Percentiles rank a stretch among this genome's conserved stretches.
Evolutionary conservation across 2,797 vertebrate genomes (phyloP).

Genomic region (Falco peregrinus): DNA sequence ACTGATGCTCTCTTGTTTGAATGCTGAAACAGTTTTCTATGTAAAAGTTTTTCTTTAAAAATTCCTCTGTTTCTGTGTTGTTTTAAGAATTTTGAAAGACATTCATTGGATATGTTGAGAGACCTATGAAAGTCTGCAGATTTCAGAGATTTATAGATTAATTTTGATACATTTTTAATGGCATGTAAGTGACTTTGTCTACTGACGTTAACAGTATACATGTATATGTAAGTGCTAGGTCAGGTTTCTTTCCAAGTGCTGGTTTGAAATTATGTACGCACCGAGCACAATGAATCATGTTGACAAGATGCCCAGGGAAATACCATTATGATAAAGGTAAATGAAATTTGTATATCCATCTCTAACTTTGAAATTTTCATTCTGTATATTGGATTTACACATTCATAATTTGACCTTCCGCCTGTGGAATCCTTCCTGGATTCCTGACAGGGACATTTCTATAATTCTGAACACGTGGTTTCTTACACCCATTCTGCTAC

Average conservation of each 20-base stretch:
- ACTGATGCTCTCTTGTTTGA: not conserved
- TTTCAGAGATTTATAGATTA: not conserved
- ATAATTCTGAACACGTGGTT: not conserved
- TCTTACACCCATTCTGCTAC: not conserved
- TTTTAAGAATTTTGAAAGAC: not conserved
- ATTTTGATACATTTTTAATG: not conserved
- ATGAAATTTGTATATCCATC: not conserved
- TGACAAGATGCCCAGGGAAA: not conserved
- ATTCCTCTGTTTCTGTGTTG: not conserved
- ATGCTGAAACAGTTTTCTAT: not conserved
- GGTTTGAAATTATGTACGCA: not conserved
- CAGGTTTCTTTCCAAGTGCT: not conserved
- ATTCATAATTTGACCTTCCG: not conserved
- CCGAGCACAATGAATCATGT: not conserved
- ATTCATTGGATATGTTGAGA: not conserved
- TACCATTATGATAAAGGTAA: not conserved
- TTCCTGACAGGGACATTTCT: not conserved
- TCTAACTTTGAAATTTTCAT: not conserved
- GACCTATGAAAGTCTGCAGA: not conserved
- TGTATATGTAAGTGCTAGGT: not conserved
- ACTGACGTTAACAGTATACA: accelerated
- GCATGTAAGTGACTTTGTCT: not conserved
- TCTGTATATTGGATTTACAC: not conserved
- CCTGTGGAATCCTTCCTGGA: not conserved
- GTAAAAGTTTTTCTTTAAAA: not conserved